These are phyloP conservation scores for Herpetotheres cachinnans DNA, from an alignment of 2,113 vertebrate species.

Conservation along the genomic window DNA sequence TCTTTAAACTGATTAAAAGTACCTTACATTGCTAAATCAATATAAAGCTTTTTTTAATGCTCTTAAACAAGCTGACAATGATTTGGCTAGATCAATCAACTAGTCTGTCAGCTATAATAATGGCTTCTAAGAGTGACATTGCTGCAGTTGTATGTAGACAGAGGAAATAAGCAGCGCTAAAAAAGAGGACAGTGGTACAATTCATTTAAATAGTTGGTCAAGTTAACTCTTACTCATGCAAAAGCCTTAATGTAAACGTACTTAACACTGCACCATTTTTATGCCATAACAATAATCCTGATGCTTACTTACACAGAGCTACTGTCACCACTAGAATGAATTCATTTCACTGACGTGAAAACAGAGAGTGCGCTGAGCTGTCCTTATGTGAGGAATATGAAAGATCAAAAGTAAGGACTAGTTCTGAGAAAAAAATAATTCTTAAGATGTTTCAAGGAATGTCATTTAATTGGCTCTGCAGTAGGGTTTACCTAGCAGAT, in stretches of 20 bases:
- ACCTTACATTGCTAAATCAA: conserved; percentile 43
- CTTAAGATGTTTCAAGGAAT: neutral
- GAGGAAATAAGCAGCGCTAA: neutral
- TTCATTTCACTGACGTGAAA: neutral
- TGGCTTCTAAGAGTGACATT: neutral
- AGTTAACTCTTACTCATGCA: neutral
- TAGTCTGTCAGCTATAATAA: neutral
- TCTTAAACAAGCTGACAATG: conserved; percentile 44
- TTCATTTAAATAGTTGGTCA: neutral
- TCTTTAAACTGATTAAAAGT: conserved; percentile 44
- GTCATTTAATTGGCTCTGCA: neutral
- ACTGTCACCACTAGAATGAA: neutral
- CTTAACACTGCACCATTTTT: neutral
- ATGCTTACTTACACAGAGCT: neutral
- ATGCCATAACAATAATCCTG: neutral
- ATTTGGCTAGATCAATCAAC: conserved; percentile 37
- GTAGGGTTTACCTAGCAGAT: neutral
- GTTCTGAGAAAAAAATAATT: neutral
- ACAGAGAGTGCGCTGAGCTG: neutral
- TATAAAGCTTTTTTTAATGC: conserved; percentile 48
- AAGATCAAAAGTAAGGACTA: neutral
- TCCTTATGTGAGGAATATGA: neutral
- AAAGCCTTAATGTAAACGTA: neutral
- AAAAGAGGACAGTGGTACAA: neutral
- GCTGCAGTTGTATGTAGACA: neutral